Base-by-base conservation (phyloP, 2,797 vertebrate genomes). In the Vireo griseus region DNA sequence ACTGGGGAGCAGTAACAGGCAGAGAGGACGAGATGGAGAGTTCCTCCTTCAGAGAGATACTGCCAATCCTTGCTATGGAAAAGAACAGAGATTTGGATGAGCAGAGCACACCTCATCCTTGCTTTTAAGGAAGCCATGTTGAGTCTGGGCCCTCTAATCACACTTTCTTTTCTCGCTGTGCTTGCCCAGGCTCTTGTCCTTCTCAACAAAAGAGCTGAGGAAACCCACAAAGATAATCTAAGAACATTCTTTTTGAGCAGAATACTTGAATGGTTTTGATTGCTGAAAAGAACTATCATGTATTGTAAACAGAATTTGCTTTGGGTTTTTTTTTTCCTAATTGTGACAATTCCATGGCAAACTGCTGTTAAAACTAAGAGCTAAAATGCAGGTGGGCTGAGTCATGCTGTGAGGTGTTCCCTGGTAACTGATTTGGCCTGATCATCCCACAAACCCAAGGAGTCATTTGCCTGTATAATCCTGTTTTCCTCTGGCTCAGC, bases 21-120 rank as follows among this genome's bases (percentile, higher is more conserved):
- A 22, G 28, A 58, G 25, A 45, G 26, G 19, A 39, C 0, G 5
- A 63, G 58, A 33, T 39, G 50, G 18, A 31, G 28, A 18, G 18
- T 37, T 5, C 7, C 3, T 48, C 4, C 33, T 62, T 69, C 0
- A 0, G 10, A 45, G 13, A 16, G 7, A 14, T 0, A 1, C 5
- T 0, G 2, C 0, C 0, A 42, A 50, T 61, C 26, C 10, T 10
- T 35, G 26, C 24, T 19, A 0, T 2, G 18, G 7, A 48, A 29
- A 51, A 40, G 29, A 7, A 29, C 35, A 35, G 35, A 35, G 35
- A 35, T 35, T 35, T 39, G 63, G 37, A 45, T 35, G n/a, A 73
- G 22, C 68, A 55, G 39, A 25, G 15, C 2, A 13, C 7, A 0
- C 14, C 33, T 48, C 25, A 6, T 44, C 19, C 54, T 72, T 50